These are phyloP conservation scores for Nothura maculosa DNA, from an alignment of 2,797 vertebrate genomes.

Conservation along the genomic window DNA sequence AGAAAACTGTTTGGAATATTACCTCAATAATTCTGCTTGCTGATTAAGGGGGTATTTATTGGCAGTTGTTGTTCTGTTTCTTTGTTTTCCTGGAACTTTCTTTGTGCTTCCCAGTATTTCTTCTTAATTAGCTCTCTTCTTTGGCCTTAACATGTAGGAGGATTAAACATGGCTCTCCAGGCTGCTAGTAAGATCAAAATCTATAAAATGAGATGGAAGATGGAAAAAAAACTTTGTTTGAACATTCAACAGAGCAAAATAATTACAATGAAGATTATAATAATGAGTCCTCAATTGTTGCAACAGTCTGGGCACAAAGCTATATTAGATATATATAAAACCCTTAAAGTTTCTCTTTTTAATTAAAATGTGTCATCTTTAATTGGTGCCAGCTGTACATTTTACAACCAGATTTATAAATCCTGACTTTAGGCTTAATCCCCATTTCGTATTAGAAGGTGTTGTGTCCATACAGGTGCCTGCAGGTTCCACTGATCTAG, in stretches of 20 bases:
- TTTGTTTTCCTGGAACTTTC: background rate
- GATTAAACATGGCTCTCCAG: conserved; percentile 51
- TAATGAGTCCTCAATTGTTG: conserved; percentile 56
- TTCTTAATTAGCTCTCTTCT: conserved; percentile 71
- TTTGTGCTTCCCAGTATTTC: conserved; percentile 2
- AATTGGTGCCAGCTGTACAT: conserved; percentile 15
- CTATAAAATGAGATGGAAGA: conserved; percentile 49
- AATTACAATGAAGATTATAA: conserved; percentile 41
- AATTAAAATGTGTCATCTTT: conserved; percentile 68
- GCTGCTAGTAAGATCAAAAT: conserved; percentile 64
- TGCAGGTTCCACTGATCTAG: background rate
- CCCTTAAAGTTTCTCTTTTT: conserved; percentile 33
- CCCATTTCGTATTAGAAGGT: background rate
- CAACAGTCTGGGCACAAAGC: conserved; percentile 36
- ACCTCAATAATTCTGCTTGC: background rate
- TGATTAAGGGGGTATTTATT: background rate
- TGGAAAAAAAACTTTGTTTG: conserved; percentile 70
- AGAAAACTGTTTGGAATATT: background rate
- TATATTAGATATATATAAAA: background rate
- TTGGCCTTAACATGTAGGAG: conserved; percentile 47
- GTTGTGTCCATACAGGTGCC: background rate
- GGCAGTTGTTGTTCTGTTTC: background rate
- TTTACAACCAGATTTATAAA: conserved; percentile 4
- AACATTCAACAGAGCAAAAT: conserved; percentile 76
- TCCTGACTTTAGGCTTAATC: background rate